Percentiles rank a stretch among this genome's conserved stretches.
Conservation (phyloP, 2,113 vertebrate genomes). For the Pomatorhinus ruficollis region DNA sequence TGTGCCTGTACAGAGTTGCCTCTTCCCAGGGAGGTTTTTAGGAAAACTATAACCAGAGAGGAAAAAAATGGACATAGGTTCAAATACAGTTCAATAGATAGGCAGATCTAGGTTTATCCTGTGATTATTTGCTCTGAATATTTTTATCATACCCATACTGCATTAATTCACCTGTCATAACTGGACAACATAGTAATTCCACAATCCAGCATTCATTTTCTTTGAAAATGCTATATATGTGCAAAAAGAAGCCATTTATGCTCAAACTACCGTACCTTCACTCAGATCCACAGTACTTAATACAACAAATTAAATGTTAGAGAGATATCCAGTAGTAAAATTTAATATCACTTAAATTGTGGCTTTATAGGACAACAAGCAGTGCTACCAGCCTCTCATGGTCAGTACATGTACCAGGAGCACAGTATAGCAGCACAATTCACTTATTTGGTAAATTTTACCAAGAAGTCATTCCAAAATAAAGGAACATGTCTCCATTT, state of each 20-base stretch:
- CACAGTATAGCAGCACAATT: not conserved
- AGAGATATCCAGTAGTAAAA: not conserved
- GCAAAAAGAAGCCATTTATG: not conserved
- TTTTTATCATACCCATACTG: not conserved
- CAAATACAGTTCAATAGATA: not conserved
- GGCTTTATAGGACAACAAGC: not conserved
- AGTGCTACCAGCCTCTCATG: not conserved
- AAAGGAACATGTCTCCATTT: not conserved
- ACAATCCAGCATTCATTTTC: not conserved
- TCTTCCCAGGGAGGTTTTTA: not conserved
- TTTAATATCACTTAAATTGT: not conserved
- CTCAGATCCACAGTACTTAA: not conserved
- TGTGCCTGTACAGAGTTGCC: not conserved
- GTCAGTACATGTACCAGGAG: not conserved
- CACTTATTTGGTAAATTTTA: not conserved
- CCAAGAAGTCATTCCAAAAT: not conserved
- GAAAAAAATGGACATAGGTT: not conserved
- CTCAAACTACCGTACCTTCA: not conserved
- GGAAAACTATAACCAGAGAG: not conserved
- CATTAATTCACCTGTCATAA: not conserved
- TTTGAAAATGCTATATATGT: accelerated
- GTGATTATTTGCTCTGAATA: not conserved
- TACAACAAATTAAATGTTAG: not conserved
- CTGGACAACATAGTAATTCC: not conserved
- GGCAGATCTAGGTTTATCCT: not conserved